A percentile compares a stretch with the other conserved stretches of the same genome.
phyloP scores from a whole-genome alignment of 2,888 invertebrate genomes.

The Lasioglossum lativentre region DNA sequence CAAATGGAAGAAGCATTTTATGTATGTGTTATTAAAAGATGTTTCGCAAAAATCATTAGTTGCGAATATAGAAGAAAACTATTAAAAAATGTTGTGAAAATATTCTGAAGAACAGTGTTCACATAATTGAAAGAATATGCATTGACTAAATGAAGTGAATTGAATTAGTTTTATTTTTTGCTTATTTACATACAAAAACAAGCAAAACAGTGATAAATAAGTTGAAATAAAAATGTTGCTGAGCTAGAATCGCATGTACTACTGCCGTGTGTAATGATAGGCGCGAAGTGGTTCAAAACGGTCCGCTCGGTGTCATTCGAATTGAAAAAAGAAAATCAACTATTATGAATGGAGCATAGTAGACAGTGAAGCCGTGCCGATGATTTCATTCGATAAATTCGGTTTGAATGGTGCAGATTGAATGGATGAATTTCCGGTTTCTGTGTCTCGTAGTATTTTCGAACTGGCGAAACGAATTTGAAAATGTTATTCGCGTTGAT shows the following conservation, averaged over 20 bases:
- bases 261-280: neutral
- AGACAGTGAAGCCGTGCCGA: conserved; percentile 15
- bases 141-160: too few relatives aligned
- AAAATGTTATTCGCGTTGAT: neutral
- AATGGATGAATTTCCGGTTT: conserved; percentile 30
- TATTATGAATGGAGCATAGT: conserved; percentile 26
- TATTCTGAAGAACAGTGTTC: neutral
- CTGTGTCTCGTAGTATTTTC: neutral
- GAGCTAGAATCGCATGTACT: neutral
- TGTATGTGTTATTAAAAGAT: too few relatives aligned
- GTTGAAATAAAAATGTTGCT: neutral
- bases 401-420: conserved; percentile 34
- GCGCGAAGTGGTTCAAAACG: conserved; percentile 10
- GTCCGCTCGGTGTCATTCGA: neutral
- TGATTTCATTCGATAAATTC: conserved; percentile 35
- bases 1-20: too few relatives aligned
- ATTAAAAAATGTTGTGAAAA: neutral
- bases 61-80: too few relatives aligned
- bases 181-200: neutral
- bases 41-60: too few relatives aligned
- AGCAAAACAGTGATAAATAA: neutral
- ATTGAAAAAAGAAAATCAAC: conserved; percentile 21
- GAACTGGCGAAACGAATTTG: neutral
- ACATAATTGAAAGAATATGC: too few relatives aligned
- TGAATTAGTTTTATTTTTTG: too few relatives aligned